Evolutionary conservation across 2,113 vertebrate genomes (phyloP), one percentile per base, ranked within the genome.

Genomic region (Aldabrachelys gigantea): DNA sequence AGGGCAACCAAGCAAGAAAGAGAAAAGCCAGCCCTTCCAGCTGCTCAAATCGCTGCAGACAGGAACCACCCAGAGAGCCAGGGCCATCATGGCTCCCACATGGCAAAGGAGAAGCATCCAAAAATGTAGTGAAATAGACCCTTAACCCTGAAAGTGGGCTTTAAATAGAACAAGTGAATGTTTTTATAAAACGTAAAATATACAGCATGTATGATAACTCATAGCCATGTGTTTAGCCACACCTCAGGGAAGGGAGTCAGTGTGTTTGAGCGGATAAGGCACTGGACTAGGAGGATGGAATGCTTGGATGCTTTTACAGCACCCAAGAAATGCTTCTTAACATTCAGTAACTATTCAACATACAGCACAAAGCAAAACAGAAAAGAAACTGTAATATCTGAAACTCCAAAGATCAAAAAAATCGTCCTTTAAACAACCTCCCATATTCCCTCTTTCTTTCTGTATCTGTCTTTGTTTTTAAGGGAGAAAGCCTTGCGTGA

Each of bases 281-380:
- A n/a, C 9, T 38, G n/a, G 65, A 72, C 27, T 50, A n/a, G 79
- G 50, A 52, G 50, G 31, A 31, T 4, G 19, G 31, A 10, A 52
- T 44, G 44, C 44, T 44, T 44, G 44, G 44, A 44, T 44, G 78
- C 29, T 65, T 89, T 94, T 86, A n/a, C 47, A 53, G 69, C 56
- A 79, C 35, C 89, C 83, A 87, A 96, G 12, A 53, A 17, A 8
- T 41, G 47, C 92, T 95, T 95, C 82, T 89, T 80, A 86, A 72
- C 19, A 22, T 31, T 88, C 57, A 53, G 47, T 92, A 91, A 31
- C 1, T 88, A 87, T 69, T n/a, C 16, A 19, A 12, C 84, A 38
- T 72, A 50, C 19, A 10, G 27, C 75, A 59, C 57, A 90, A 81
- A 24, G 92, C 65, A 38, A 10, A 25, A 35, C 81, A 65, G 65